These are phyloP conservation scores for Rhynchonycteris naso DNA, from an alignment of 2,797 vertebrate species.

Conservation along the genomic window DNA sequence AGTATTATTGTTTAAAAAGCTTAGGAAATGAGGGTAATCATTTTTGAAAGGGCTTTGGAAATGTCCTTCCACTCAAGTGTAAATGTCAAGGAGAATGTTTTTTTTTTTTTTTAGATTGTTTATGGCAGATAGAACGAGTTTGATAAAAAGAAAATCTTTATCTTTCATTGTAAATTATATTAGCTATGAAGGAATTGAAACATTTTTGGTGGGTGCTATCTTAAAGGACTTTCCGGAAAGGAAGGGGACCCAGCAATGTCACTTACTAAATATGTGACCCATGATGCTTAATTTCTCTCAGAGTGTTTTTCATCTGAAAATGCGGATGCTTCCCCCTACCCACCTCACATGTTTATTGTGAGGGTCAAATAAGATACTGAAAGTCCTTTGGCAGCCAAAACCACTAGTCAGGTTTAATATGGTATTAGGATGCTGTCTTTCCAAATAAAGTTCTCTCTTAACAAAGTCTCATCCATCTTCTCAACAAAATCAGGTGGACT, in stretches of 20 bases:
- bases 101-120: neutral
- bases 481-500: neutral
- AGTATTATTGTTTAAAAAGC: neutral
- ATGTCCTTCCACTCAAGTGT: conserved; percentile 7
- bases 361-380: neutral
- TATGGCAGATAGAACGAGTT: neutral
- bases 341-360: neutral
- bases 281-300: neutral
- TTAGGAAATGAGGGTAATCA: neutral
- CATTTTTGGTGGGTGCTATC: neutral
- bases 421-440: neutral
- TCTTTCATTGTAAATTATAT: neutral
- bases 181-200: neutral
- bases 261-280: neutral
- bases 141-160: neutral
- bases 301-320: neutral
- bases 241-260: neutral
- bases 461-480: neutral
- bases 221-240: neutral
- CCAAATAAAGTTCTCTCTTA: neutral
- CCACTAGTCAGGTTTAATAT: neutral
- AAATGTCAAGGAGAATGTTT: conserved; percentile 4
- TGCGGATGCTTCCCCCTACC: no score
- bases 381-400: neutral
- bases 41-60: neutral